phyloP scores from a whole-genome alignment of 2,113 vertebrate genomes.

The Origma solitaria region DNA sequence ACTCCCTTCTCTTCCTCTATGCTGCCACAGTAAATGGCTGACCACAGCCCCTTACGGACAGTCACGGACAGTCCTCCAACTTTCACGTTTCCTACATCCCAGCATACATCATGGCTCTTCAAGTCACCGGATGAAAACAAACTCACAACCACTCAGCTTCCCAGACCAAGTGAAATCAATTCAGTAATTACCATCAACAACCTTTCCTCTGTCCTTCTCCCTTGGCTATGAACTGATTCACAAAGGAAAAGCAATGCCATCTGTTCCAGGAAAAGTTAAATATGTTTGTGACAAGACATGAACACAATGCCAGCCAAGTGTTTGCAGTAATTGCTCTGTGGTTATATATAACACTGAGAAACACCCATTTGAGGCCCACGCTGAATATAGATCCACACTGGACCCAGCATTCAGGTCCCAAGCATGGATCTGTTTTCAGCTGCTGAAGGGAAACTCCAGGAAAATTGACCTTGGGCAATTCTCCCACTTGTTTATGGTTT shows the following conservation, averaged over 20 bases:
- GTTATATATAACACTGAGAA: constrained; percentile 34
- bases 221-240: neutral
- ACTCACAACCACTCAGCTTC: neutral
- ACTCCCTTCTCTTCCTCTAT: neutral
- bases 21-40: neutral
- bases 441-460: constrained; percentile 33
- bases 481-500: neutral
- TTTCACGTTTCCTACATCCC: neutral
- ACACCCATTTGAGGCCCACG: neutral
- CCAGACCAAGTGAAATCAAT: neutral
- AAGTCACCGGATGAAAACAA: neutral
- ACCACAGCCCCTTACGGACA: neutral
- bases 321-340: constrained; percentile 23
- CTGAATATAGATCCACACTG: neutral
- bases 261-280: constrained; percentile 48
- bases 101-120: neutral
- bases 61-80: neutral
- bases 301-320: constrained; percentile 14
- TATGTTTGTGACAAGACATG: constrained; percentile 26
- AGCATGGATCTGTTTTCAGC: neutral
- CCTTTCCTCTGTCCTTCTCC: neutral
- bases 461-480: neutral
- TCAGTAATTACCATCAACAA: neutral
- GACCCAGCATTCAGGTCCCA: neutral
- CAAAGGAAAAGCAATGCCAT: constrained; percentile 5